Percentiles rank a stretch among this genome's conserved stretches.
Evolutionary conservation across 2,888 invertebrate genomes (phyloP).

Genomic region (Scrobipalpa costella): DNA sequence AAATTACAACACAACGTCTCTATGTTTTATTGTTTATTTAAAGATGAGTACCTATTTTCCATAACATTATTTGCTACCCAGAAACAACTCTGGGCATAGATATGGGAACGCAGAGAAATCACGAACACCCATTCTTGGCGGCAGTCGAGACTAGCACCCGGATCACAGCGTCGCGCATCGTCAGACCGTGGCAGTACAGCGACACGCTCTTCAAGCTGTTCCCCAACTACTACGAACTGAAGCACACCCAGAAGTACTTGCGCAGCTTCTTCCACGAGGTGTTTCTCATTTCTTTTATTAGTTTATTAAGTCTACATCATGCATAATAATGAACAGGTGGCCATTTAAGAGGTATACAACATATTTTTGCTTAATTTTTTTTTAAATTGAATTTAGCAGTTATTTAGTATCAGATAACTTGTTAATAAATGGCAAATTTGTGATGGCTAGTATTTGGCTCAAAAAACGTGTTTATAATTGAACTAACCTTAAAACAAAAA

Average conservation of each 20-base stretch:
- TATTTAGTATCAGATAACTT: too few relatives aligned
- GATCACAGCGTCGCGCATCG: constrained; percentile 29
- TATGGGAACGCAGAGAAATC: constrained; percentile 26
- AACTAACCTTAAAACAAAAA: too few relatives aligned
- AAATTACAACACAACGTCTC: neutral
- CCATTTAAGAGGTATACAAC: too few relatives aligned
- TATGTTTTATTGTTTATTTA: too few relatives aligned
- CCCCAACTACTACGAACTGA: constrained; percentile 16
- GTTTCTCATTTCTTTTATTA: neutral
- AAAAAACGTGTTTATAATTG: too few relatives aligned
- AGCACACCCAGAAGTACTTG: neutral
- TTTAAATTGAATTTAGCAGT: too few relatives aligned
- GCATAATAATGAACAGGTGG: too few relatives aligned
- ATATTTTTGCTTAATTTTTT: too few relatives aligned
- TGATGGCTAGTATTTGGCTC: too few relatives aligned
- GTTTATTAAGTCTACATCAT: neutral
- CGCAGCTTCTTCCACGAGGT: neutral
- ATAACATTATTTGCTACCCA: constrained; percentile 29
- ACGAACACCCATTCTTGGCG: constrained; percentile 31
- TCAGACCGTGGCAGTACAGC: constrained; percentile 34
- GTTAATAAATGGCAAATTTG: too few relatives aligned
- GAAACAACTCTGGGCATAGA: constrained; percentile 38
- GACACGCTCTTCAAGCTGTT: constrained; percentile 30
- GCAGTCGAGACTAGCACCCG: constrained; percentile 30
- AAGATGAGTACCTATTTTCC: too few relatives aligned